phyloP scores from a whole-genome alignment of 2,113 vertebrate genomes.

The Osmerus eperlanus region DNA sequence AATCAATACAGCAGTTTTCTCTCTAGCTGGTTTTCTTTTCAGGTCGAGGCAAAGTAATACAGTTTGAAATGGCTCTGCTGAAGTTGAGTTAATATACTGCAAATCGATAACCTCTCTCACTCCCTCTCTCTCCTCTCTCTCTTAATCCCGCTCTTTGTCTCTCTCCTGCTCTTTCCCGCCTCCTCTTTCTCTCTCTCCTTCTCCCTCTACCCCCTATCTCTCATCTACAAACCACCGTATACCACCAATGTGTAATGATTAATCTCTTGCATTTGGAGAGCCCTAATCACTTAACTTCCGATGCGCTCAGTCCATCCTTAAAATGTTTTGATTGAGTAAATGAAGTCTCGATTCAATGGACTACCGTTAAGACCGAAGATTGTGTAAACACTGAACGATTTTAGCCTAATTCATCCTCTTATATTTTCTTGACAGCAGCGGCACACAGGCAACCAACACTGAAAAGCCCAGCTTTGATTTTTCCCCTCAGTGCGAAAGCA shows the following conservation, averaged over 20 bases:
- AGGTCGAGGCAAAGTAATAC: not conserved
- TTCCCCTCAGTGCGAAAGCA: not conserved
- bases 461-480: conserved; percentile 2
- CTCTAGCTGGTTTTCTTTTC: conserved; percentile 14
- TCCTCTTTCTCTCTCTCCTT: conserved; percentile 3
- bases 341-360: conserved; percentile 8
- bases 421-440: not conserved
- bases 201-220: not conserved
- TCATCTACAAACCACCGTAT: conserved; percentile 11
- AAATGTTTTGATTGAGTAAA: conserved; percentile 21
- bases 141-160: conserved; percentile 2
- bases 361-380: conserved; percentile 21
- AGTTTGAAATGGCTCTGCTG: conserved; percentile 15
- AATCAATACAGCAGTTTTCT: conserved; percentile 15
- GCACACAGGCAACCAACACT: not conserved
- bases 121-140: conserved; percentile 6
- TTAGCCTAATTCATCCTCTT: not conserved
- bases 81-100: conserved; percentile 28
- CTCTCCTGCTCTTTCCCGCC: not conserved
- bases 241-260: conserved; percentile 18
- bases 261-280: not conserved
- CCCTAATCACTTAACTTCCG: conserved; percentile 2
- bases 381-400: conserved; percentile 7
- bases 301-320: conserved; percentile 4
- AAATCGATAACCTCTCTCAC: conserved; percentile 18